Base-by-base conservation (phyloP, 2,113 vertebrate species). In the Rostratula benghalensis region DNA sequence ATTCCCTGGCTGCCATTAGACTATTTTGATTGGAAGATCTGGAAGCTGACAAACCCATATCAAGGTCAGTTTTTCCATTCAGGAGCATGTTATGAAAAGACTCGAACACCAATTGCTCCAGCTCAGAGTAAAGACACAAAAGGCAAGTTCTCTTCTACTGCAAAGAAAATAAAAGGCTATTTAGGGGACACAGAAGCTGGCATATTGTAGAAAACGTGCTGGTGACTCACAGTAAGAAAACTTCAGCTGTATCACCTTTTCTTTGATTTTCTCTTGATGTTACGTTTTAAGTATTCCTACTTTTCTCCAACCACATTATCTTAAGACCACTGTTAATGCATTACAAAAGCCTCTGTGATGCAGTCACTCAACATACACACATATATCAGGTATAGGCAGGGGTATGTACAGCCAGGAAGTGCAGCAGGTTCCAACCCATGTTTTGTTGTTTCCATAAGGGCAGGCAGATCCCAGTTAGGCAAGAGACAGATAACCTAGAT, bases 291-390 rank as follows among this genome's bases (percentile, higher is more conserved):
- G 27, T 71, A 53, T 76, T 53, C 63, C 65, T 53, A 43, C 35
- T 93, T 87, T 92, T 84, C 80, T 86, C 45, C 90, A 84, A 35
- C 61, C 73, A 87, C 46, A 20, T 81, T 84, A 45, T 54, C 83
- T 82, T 57, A 28, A 78, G 57, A 84, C 61, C 45, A 84, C 51
- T 84, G 74, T 60, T 89, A 90, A 1, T 78, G 73, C 48, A 53
- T 83, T 90, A 89, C 45, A 87, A 73, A 96, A 95, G 83, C 68
- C 65, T 68, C 90, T 75, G 31, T 20, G 24, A 78, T 61, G 71
- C 68, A 71, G 56, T 93, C 64, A 92, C 71, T 90, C 75, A 85
- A 77, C n/a, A 59, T 70, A 86, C 67, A 83, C 67, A 80, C 31
- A 27, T 25, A 20, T 13, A 67, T 61, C 61, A 60, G 45, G 53